These are phyloP conservation scores for Drosophila insularis DNA, from an alignment of 1,140 invertebrate genomes.

Conservation along the genomic window DNA sequence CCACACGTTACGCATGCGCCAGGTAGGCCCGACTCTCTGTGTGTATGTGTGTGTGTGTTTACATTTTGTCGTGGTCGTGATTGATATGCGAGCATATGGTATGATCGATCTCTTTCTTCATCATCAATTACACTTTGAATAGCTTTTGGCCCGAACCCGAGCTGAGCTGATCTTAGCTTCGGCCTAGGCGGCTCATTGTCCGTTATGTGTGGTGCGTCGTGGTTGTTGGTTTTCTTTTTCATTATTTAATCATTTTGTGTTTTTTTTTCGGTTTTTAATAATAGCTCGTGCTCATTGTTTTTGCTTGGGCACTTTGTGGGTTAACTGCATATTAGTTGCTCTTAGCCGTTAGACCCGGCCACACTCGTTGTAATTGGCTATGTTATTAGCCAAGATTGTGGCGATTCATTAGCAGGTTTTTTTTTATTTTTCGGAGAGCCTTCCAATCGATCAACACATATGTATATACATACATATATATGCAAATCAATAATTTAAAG, in stretches of 20 bases:
- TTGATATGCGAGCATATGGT: slow-evolving; percentile 77
- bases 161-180: slow-evolving; percentile 15
- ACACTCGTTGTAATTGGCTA: slow-evolving; percentile 35
- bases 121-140: slow-evolving; percentile 78
- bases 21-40: slow-evolving; percentile 34
- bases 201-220: slow-evolving; percentile 28
- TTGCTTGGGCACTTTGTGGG: slow-evolving; percentile 69
- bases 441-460: not conserved
- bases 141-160: slow-evolving; percentile 59
- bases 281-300: slow-evolving; percentile 64
- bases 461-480: slow-evolving; percentile 14
- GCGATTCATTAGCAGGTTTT: slow-evolving; percentile 55
- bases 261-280: slow-evolving; percentile 54
- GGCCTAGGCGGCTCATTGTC: slow-evolving; percentile 53
- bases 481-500: slow-evolving; percentile 25
- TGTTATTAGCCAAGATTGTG: slow-evolving; percentile 58
- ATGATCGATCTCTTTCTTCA: slow-evolving; percentile 80
- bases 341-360: slow-evolving; percentile 54
- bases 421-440: slow-evolving; percentile 24
- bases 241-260: slow-evolving; percentile 54
- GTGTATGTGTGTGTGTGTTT: slow-evolving; percentile 33
- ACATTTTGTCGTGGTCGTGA: slow-evolving; percentile 76
- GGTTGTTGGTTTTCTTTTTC: slow-evolving; percentile 50
- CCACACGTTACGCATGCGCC: slow-evolving; percentile 77
- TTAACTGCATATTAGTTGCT: slow-evolving; percentile 79